Percentiles rank a stretch among this genome's conserved stretches.
Conservation (phyloP, 2,888 invertebrate genomes). For the Hipparchia sbordonii region DNA sequence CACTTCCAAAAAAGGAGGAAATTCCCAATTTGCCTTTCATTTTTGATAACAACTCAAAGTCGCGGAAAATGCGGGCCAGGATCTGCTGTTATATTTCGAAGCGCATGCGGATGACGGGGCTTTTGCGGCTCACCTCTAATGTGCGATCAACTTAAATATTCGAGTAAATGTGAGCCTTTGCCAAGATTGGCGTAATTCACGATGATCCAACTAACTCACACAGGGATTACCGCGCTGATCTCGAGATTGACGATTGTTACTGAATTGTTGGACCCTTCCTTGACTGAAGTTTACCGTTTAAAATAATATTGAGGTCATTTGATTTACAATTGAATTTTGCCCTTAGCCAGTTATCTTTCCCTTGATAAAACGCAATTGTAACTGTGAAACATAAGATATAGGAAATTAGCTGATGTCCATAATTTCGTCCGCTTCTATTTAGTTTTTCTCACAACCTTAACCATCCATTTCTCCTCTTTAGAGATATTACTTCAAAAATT, state of each 20-base stretch:
- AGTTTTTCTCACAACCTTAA: no score
- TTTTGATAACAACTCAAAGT: no score
- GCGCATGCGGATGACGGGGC: no score
- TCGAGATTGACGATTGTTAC: conserved; percentile 44
- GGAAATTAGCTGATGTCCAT: no score
- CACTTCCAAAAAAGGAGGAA: no score
- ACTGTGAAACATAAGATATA: background rate
- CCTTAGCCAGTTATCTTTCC: background rate
- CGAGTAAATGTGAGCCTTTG: conserved; percentile 33
- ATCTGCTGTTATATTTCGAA: no score
- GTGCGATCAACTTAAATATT: conserved; percentile 12
- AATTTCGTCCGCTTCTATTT: no score
- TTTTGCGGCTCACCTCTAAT: background rate
- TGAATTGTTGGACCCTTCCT: conserved; percentile 30
- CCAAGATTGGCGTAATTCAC: conserved; percentile 41
- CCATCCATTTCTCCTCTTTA: no score
- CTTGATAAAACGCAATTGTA: background rate
- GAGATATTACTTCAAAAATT: no score
- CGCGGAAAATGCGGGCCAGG: no score
- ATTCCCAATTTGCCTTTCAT: no score
- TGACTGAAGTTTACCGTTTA: conserved; percentile 6
- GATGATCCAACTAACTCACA: conserved; percentile 63
- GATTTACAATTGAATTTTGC: conserved; percentile 6
- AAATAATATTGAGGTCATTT: conserved; percentile 19
- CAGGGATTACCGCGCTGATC: conserved; percentile 58